phyloP scores from a whole-genome alignment of 64 coral and sea anemone genomes.

The Platygyra sinensis region DNA sequence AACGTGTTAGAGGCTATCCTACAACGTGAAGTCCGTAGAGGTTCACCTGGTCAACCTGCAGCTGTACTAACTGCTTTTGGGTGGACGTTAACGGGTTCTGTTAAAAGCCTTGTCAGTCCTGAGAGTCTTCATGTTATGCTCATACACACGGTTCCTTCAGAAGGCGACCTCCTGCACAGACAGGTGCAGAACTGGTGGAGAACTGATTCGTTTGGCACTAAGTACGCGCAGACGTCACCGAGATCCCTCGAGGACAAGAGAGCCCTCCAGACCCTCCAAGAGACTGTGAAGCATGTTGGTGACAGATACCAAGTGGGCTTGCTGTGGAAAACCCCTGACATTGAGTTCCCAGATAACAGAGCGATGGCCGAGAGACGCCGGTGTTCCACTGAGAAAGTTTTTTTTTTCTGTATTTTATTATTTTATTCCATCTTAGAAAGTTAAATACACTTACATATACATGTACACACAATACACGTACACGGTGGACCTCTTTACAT shows the following conservation, averaged over 20 bases:
- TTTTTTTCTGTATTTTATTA: too few relatives aligned
- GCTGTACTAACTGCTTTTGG: slow-evolving; percentile 13
- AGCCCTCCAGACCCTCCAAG: slow-evolving; percentile 11
- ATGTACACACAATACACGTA: too few relatives aligned
- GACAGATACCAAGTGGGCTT: slow-evolving; percentile 28
- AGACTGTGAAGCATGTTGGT: background rate
- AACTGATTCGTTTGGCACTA: slow-evolving; percentile 9
- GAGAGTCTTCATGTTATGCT: too few relatives aligned
- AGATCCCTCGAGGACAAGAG: slow-evolving; percentile 19
- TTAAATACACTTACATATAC: too few relatives aligned
- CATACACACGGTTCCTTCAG: background rate
- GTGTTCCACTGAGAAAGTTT: background rate
- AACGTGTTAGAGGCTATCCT: slow-evolving; percentile 26
- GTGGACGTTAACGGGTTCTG: slow-evolving; percentile 16
- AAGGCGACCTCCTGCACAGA: slow-evolving; percentile 7
- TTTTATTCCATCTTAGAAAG: too few relatives aligned
- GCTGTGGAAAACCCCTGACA: slow-evolving; percentile 11
- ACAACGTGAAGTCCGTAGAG: slow-evolving; percentile 19
- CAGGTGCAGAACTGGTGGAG: slow-evolving; percentile 41
- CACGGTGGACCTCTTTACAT: too few relatives aligned
- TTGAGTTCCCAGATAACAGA: slow-evolving; percentile 12
- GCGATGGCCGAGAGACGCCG: background rate
- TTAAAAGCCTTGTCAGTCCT: background rate
- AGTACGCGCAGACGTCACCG: background rate
- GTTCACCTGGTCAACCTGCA: background rate